phyloP scores from a whole-genome alignment of 2,888 invertebrate genomes.

The Drosophila cognata region DNA sequence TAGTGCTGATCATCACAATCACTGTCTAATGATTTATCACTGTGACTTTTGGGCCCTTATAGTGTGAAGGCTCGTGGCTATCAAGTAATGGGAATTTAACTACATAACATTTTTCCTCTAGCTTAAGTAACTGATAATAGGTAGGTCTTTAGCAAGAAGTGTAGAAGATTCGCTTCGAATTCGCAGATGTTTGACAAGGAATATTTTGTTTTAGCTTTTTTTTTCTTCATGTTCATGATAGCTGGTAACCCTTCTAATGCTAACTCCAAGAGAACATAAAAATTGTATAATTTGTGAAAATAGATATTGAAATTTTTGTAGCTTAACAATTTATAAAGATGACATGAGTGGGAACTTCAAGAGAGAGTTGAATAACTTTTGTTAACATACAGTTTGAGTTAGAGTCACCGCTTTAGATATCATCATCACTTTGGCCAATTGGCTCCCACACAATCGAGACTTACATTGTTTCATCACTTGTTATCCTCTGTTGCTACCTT shows the following conservation, averaged over 20 bases:
- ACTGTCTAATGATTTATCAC: conserved; percentile 33
- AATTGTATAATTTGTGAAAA: not conserved
- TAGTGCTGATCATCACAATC: conserved; percentile 36
- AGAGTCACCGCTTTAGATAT: conserved; percentile 42
- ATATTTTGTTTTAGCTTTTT: not conserved
- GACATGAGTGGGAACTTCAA: not conserved
- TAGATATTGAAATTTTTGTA: not conserved
- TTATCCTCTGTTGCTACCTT: conserved; percentile 59
- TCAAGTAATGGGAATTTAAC: not conserved
- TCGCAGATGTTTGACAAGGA: not conserved
- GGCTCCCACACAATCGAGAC: conserved; percentile 25
- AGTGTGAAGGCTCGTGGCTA: conserved; percentile 13
- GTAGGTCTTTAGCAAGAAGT: not conserved
- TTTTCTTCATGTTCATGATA: not conserved
- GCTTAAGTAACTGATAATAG: conserved; percentile 14
- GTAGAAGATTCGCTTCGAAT: not conserved
- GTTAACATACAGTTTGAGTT: not conserved
- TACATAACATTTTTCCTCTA: not conserved
- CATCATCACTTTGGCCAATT: conserved; percentile 45
- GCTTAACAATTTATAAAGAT: not conserved
- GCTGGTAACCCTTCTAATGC: too few relatives aligned
- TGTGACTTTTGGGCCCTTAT: conserved; percentile 29
- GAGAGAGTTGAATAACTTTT: not conserved
- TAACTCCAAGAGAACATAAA: not conserved
- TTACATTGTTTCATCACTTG: conserved; percentile 46